Base-by-base conservation (phyloP, 2,797 vertebrate species). In the Halcyon smyrnensis region DNA sequence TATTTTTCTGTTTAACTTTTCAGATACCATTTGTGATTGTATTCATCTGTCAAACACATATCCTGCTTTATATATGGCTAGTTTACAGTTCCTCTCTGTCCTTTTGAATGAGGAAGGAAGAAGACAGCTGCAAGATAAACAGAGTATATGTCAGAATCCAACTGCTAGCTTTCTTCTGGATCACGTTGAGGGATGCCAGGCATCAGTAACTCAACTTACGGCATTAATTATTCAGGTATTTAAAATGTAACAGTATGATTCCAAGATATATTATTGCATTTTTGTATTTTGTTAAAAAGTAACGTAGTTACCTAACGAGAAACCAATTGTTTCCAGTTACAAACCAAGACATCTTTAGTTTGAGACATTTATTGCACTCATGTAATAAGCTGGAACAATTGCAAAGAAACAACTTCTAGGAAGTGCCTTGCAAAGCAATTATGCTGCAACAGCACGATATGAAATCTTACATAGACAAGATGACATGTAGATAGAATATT, bases 151-250 rank as follows among this genome's bases (percentile, higher is more conserved):
- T 77, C 80, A 62, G 18, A 69, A 54, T 46, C 76, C 97, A 62
- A 67, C 97, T 36, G 41, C 99, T 69, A 93, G 91, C 41, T 98
- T 97, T 20, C 87, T 99, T 92, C 95, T 99, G 85, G 98, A 98
- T 91, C 80, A 84, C 2, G 30, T 21, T 77, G 93, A 89, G 74
- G 96, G 70, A 78, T 98, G 97, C 32, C 96, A 97, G 37, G 84
- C 98, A 39, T 90, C 98, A 62, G 98, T 98, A 60, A 96, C 95
- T 63, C 96, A 96, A 53, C 98, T 99, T 60, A 99, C 98, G 97
- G 97, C 98, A 80, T 90, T 98, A 59, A 95, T 99, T 91, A 98
- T 99, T 97, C 98, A 99, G 99, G 99, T 99, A 97, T 84, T 88
- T 39, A 82, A 81, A 62, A 45, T 88, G 12, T 83, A 19, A 45